Conservation (phyloP, 30 jellyfish, hydroid and myxozoan species). For the Nemopilema nomurai region DNA sequence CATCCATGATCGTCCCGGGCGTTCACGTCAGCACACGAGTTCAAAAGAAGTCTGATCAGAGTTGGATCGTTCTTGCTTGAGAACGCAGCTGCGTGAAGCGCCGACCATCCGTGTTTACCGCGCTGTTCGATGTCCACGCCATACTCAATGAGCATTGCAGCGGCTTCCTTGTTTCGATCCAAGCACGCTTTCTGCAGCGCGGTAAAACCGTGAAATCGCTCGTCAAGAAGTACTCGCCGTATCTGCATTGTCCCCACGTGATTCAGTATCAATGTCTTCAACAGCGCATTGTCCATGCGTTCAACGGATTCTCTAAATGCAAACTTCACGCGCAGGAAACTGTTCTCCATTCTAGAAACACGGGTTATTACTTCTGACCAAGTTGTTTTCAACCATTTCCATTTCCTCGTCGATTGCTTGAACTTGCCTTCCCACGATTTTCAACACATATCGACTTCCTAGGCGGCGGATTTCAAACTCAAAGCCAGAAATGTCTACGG, state of each 20-base stretch:
- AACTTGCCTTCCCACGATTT: not conserved
- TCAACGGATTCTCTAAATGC: constrained; percentile 51
- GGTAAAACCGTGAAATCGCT: constrained; percentile 44
- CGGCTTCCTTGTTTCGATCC: constrained; percentile 21
- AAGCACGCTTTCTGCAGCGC: constrained; percentile 62
- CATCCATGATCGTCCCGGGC: constrained; percentile 76
- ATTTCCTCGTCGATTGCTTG: not conserved
- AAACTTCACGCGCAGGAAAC: constrained; percentile 14
- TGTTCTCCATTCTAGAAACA: not conserved
- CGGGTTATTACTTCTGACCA: not conserved
- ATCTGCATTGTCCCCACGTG: constrained; percentile 9
- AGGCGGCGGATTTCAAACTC: not conserved
- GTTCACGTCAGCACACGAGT: constrained; percentile 59
- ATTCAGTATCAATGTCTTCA: constrained; percentile 12
- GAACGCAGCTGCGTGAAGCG: constrained; percentile 69
- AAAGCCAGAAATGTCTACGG: not conserved
- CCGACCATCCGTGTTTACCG: constrained; percentile 75
- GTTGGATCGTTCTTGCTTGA: constrained; percentile 19
- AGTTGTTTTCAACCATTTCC: not conserved
- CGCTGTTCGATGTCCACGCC: constrained; percentile 63
- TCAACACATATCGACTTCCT: not conserved
- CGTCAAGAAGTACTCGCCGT: constrained; percentile 29
- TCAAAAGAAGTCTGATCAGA: constrained; percentile 28
- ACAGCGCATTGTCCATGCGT: constrained; percentile 6
- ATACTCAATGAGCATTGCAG: constrained; percentile 29